phyloP scores from a whole-genome alignment of 2,113 vertebrate species.

The Macheiramphus alcinus region DNA sequence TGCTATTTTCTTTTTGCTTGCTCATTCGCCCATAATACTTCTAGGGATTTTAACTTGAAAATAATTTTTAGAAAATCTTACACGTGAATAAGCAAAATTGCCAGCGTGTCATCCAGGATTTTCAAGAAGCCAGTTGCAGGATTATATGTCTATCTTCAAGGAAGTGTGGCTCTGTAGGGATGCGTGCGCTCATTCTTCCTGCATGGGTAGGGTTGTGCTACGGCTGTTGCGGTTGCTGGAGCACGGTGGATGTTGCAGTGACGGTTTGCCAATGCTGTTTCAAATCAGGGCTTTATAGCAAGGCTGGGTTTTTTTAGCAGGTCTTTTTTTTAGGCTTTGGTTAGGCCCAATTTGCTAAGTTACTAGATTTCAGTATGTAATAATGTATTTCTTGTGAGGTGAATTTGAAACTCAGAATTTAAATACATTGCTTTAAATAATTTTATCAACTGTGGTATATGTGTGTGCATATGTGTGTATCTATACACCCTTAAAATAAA shows the following conservation, averaged over 20 bases:
- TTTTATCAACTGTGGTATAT: background rate
- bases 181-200: rapidly evolving
- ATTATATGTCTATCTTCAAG: rapidly evolving
- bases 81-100: background rate
- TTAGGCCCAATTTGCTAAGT: background rate
- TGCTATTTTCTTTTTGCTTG: background rate
- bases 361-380: background rate
- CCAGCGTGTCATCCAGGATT: background rate
- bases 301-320: background rate
- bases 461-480: background rate
- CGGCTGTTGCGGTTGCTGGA: background rate
- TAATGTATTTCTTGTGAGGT: background rate
- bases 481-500: background rate
- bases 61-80: background rate
- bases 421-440: background rate
- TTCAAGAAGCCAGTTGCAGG: background rate
- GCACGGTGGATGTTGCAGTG: rapidly evolving
- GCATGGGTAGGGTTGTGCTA: background rate
- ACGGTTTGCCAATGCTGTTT: background rate
- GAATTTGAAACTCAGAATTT: background rate
- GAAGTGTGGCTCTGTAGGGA: background rate
- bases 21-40: background rate
- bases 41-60: background rate
- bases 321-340: background rate
- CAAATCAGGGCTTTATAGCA: background rate